phyloP scores from a whole-genome alignment of 2,113 vertebrate species.

The Anolis carolinensis region DNA sequence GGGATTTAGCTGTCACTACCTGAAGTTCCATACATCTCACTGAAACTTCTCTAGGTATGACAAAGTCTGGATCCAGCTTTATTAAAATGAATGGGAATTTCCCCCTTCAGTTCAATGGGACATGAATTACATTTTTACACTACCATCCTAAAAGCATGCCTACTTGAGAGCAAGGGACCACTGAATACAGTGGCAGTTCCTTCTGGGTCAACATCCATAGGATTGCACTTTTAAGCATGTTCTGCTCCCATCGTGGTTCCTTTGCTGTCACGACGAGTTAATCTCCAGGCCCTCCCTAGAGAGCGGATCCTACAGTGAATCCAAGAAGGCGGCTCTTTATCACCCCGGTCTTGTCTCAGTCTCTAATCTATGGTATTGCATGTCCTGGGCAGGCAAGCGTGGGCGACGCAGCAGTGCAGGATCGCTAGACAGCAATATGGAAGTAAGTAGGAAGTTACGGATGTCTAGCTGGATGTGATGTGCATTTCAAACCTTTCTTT shows the following conservation, averaged over 20 bases:
- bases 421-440: slow-evolving; percentile 99
- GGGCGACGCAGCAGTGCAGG: slow-evolving; percentile 99
- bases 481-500: slow-evolving; percentile 80
- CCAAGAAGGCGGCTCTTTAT: slow-evolving; percentile 66
- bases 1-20: not conserved
- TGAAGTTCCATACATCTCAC: not conserved
- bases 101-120: not conserved
- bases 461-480: slow-evolving; percentile 85
- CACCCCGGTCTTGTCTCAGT: slow-evolving; percentile 77
- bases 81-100: slow-evolving; percentile 12
- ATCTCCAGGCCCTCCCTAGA: slow-evolving; percentile 62
- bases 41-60: not conserved
- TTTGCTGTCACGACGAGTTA: slow-evolving; percentile 8
- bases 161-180: not conserved
- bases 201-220: not conserved
- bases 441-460: slow-evolving; percentile 93
- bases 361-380: slow-evolving; percentile 97
- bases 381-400: slow-evolving; percentile 99
- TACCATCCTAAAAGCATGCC: not conserved
- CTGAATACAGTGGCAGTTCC: not conserved
- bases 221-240: slow-evolving; percentile 20
- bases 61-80: not conserved
- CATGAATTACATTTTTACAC: not conserved
- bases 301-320: slow-evolving; percentile 48
- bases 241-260: slow-evolving; percentile 12